Percentiles rank a stretch among this genome's conserved stretches.
These are phyloP conservation scores for Myotis daubentonii DNA, from an alignment of 2,797 vertebrate species.

Conservation along the genomic window DNA sequence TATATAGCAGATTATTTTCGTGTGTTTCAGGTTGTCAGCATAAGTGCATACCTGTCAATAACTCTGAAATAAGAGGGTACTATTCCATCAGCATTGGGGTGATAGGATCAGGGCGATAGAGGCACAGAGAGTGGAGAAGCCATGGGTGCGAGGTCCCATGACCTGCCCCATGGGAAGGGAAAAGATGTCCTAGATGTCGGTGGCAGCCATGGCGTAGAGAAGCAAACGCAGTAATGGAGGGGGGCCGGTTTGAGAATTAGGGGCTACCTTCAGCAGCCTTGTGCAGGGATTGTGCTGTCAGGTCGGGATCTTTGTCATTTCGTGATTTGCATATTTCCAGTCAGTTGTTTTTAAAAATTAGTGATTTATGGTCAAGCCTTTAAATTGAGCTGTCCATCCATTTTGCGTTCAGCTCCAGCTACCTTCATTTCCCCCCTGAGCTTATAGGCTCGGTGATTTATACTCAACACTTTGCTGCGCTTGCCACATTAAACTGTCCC, in stretches of 20 bases:
- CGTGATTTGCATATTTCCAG: background rate
- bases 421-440: background rate
- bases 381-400: background rate
- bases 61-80: background rate
- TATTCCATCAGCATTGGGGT: background rate
- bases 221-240: no score
- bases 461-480: accelerated
- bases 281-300: background rate
- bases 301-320: background rate
- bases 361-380: background rate
- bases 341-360: background rate
- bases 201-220: accelerated
- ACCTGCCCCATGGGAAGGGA: background rate
- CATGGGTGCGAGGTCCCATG: accelerated
- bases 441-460: background rate
- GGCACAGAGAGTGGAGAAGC: background rate
- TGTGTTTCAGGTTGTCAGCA: background rate
- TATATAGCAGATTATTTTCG: background rate
- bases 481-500: background rate
- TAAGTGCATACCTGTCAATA: background rate
- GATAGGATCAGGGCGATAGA: accelerated
- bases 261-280: background rate
- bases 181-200: accelerated
- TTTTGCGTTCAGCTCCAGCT: background rate
- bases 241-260: background rate